Conservation (phyloP, 2,888 invertebrate species). For the Rugalucina vietnamica region DNA sequence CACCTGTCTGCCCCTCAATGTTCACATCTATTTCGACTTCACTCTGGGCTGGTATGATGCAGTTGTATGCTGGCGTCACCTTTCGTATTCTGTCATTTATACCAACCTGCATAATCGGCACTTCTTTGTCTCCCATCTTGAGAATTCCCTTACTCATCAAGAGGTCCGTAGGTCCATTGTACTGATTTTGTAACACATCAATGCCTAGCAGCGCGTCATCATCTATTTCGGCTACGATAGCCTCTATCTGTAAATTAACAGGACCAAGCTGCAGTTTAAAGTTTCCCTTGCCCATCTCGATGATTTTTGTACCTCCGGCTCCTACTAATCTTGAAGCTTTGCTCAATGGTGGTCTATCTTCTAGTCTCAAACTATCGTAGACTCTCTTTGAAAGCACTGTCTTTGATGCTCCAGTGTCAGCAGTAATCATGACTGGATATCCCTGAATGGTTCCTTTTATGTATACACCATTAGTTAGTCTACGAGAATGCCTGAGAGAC, state of each 20-base stretch:
- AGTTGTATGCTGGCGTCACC: constrained; percentile 20
- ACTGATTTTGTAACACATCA: constrained; percentile 34
- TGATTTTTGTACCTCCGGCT: constrained; percentile 25
- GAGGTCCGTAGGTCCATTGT: constrained; percentile 23
- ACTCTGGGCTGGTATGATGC: not conserved
- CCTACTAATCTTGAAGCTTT: not conserved
- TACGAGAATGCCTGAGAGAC: not conserved
- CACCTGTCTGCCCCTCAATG: not conserved
- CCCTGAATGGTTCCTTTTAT: not conserved
- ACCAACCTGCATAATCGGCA: constrained; percentile 15
- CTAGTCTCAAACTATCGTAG: not conserved
- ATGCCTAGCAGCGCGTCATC: constrained; percentile 52
- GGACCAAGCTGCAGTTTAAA: constrained; percentile 22
- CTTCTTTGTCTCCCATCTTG: not conserved
- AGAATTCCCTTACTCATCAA: constrained; percentile 8
- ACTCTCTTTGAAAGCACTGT: not conserved
- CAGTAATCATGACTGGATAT: not conserved
- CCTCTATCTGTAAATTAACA: not conserved
- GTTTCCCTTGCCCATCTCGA: constrained; percentile 22
- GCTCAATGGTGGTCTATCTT: not conserved
- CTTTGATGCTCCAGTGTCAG: not conserved
- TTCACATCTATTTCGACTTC: constrained; percentile 26
- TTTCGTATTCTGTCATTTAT: not conserved
- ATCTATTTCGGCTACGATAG: constrained; percentile 49
- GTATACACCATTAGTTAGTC: not conserved